Evolutionary conservation across 2,113 vertebrate species (phyloP).

Genomic region (Bos indicus): DNA sequence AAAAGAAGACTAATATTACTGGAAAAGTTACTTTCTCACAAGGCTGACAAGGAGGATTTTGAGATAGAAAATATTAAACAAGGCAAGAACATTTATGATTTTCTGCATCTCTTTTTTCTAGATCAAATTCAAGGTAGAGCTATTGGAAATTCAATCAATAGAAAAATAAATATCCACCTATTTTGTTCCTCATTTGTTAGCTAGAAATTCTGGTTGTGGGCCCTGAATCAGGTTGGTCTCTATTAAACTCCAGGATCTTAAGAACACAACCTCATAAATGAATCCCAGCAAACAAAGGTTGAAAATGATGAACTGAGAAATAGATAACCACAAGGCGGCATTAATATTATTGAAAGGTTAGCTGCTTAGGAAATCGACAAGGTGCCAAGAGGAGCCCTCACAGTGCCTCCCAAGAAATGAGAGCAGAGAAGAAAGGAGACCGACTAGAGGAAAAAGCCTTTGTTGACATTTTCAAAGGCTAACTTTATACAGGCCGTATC

Average conservation of each 20-base stretch:
- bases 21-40: neutral
- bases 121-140: neutral
- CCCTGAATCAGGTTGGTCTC: neutral
- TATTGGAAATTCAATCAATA: conserved; percentile 5
- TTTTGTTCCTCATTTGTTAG: neutral
- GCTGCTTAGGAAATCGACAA: conserved; percentile 12
- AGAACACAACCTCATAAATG: neutral
- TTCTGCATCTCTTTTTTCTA: neutral
- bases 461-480: conserved; percentile 42
- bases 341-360: conserved; percentile 43
- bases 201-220: neutral
- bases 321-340: neutral
- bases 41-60: neutral
- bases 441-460: conserved; percentile 14
- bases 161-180: neutral
- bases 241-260: conserved; percentile 7
- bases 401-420: neutral
- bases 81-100: neutral
- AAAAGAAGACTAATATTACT: neutral
- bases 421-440: conserved; percentile 21
- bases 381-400: neutral
- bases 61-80: neutral
- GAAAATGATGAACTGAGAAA: conserved; percentile 25
- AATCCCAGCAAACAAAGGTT: neutral
- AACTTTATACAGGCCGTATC: neutral